Evolutionary conservation across 1,140 invertebrate genomes (phyloP), one percentile per base, ranked within the genome.

Genomic region (Trypoxylus dichotomus): DNA sequence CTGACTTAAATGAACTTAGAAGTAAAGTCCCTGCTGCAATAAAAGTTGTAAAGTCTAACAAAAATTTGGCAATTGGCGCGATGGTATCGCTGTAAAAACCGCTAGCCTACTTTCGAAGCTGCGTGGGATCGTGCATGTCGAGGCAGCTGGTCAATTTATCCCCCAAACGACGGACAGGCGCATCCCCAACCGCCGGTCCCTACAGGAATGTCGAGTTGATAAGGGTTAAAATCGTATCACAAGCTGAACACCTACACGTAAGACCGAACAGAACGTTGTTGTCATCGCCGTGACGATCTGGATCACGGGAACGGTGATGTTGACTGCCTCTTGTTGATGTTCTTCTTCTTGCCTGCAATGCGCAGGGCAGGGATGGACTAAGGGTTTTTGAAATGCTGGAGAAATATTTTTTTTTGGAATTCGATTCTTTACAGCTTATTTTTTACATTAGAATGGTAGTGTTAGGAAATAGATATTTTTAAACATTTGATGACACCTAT

Each of bases 271-370:
- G 60, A 58, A 29, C 24, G 60, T 29, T 68, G 60, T 68, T 68
- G 60, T 68, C 60, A 68, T 29, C 60, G 60, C 60, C 27, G 19
- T 68, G 60, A 68, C 27, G 60, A 68, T 68, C 27, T 68, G 60
- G 60, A 60, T 60, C 58, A 24, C 42, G 58, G 8, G 58, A 24
- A 21, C 58, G 58, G 24, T 5, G 60, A 54, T 54, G 47, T 54
- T 15, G 60, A 29, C 60, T 24, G 60, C 60, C 27, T 68, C 60
- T 24, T 29, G 60, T 68, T 68, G 60, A 19, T 58, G 21, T 58
- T n/a, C 47, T 68, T 68, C 60, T 68, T 21, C 21, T 63, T 29
- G 19, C 11, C 60, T 68, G 60, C 60, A 68, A 24, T 68, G 60
- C 60, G 60, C 60, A 68, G 60, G 60, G 27, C 60, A 68, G 60